Evolutionary conservation across 92 coral and sea anemone species (phyloP).

Genomic region (Epizoanthus fatuus): DNA sequence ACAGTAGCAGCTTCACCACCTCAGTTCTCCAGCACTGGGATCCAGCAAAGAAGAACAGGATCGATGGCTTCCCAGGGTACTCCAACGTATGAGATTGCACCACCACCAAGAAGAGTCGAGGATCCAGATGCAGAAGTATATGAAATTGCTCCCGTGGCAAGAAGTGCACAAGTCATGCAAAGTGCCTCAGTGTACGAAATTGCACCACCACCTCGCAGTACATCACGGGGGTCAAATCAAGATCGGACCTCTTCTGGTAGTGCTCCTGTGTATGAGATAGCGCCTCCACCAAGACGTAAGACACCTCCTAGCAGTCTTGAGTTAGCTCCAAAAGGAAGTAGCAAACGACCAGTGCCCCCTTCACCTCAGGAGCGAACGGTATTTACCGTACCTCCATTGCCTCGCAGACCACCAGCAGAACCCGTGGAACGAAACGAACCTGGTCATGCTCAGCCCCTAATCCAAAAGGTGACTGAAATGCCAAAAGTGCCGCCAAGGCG

Average conservation of each 20-base stretch:
- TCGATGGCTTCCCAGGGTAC: constrained; percentile 9
- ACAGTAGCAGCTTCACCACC: background rate
- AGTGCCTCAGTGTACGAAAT: constrained; percentile 80
- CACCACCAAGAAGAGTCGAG: constrained; percentile 15
- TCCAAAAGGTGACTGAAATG: constrained; percentile 46
- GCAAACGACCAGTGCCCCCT: constrained; percentile 28
- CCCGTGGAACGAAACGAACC: background rate
- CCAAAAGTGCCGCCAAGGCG: constrained; percentile 59
- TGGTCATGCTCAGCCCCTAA: constrained; percentile 46
- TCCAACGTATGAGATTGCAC: constrained; percentile 18
- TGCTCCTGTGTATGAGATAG: constrained; percentile 79
- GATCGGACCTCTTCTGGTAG: constrained; percentile 50
- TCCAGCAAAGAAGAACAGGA: constrained; percentile 40
- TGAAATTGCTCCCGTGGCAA: background rate
- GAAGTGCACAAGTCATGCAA: constrained; percentile 2
- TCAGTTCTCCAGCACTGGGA: constrained; percentile 13
- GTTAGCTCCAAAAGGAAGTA: constrained; percentile 30
- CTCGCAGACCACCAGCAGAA: constrained; percentile 30
- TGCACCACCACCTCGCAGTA: constrained; percentile 66
- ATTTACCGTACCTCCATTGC: constrained; percentile 3
- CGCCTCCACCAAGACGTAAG: constrained; percentile 81
- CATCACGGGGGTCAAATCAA: constrained; percentile 12
- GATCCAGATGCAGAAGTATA: background rate
- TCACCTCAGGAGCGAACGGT: constrained; percentile 36
- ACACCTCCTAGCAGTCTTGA: constrained; percentile 55